These are phyloP conservation scores for Sebastes hubbsi DNA, from an alignment of 2,797 vertebrate species.

Conservation along the genomic window DNA sequence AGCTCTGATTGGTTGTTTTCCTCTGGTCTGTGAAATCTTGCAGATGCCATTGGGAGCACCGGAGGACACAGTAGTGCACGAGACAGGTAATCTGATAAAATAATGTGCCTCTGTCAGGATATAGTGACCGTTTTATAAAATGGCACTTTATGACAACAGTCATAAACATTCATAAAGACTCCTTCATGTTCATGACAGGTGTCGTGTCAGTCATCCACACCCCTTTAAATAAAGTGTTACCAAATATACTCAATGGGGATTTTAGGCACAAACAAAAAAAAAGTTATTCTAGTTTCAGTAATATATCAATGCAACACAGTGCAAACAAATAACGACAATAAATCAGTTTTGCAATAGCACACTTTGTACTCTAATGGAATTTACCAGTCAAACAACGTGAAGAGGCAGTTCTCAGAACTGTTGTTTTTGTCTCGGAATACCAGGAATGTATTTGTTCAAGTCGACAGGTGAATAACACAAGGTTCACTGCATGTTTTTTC, in stretches of 20 bases:
- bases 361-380: not conserved
- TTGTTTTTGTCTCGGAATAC: slow-evolving; percentile 12
- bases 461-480: slow-evolving; percentile 55
- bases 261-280: not conserved
- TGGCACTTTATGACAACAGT: too few species aligned
- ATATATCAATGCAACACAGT: not conserved
- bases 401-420: slow-evolving; percentile 11
- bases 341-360: not conserved
- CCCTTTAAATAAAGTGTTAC: not conserved
- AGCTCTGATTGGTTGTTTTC: too few species aligned
- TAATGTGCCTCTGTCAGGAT: too few species aligned
- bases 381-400: slow-evolving; percentile 6
- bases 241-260: not conserved
- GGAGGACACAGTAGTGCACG: too few species aligned
- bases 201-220: not conserved
- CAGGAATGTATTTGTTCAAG: slow-evolving; percentile 33
- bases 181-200: not conserved
- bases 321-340: not conserved
- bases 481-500: slow-evolving; percentile 20
- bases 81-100: too few species aligned
- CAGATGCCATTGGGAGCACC: fast-evolving
- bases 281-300: not conserved
- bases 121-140: too few species aligned
- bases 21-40: too few species aligned
- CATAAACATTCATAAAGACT: not conserved